phyloP scores from a whole-genome alignment of 2,888 invertebrate species.

The Pollenia griseotomentosa region DNA sequence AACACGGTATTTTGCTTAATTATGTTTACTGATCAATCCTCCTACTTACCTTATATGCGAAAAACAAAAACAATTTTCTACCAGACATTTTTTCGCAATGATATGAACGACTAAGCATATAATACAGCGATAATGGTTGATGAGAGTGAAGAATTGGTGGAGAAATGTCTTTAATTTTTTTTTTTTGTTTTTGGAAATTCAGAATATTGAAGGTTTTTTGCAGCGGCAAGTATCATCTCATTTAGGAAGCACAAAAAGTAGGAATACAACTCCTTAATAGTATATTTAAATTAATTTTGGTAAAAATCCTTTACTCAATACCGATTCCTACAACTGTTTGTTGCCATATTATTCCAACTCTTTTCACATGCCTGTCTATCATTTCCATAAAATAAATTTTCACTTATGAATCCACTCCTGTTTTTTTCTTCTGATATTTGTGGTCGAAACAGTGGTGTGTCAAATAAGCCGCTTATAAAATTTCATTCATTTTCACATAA shows the following conservation, averaged over 20 bases:
- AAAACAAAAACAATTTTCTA: no score
- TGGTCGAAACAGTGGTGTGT: conserved; percentile 77
- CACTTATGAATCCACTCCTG: background rate
- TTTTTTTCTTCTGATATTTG: conserved; percentile 19
- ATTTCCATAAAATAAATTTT: background rate
- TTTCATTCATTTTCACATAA: conserved; percentile 84
- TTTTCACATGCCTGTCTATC: background rate
- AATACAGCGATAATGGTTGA: background rate
- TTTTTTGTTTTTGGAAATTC: conserved; percentile 45
- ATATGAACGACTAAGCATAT: background rate
- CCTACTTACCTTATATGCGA: no score
- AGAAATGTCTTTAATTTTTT: conserved; percentile 26
- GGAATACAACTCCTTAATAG: background rate
- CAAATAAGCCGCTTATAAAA: conserved; percentile 84
- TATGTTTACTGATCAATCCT: no score
- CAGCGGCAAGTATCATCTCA: conserved; percentile 11
- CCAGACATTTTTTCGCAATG: no score
- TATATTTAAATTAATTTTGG: background rate
- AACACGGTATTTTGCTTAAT: no score
- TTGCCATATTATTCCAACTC: no score
- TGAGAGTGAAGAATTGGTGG: background rate
- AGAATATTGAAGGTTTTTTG: conserved; percentile 38
- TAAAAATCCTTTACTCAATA: background rate
- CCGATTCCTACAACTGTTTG: background rate
- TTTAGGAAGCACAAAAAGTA: conserved; percentile 27